Base-by-base conservation (phyloP, 2,888 invertebrate genomes). In the Arctia plantaginis region DNA sequence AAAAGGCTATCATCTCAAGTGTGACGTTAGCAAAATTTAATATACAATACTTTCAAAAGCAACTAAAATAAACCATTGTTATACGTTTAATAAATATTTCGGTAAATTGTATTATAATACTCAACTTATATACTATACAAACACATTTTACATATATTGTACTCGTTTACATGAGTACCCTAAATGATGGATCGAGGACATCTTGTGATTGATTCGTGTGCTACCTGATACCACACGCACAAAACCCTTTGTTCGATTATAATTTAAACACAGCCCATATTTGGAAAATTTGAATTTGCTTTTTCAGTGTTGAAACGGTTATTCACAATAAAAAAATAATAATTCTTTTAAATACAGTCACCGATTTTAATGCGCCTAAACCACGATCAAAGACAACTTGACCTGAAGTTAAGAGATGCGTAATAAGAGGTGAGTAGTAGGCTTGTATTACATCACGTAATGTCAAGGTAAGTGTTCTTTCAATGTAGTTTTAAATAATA, bases 151-250 rank as follows among this genome's bases (percentile, higher is more conserved):
- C 51, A 67, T 1, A 66, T 39, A n/a, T n/a, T n/a, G 23, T n/a
- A 68, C 39, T 75, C 80, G 39, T 66, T 80, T 77, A 75, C 82
- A 77, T 78, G 82, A 81, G 81, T 78, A 78, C 80, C 68, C 41
- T 51, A 72, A 80, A 90, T 90, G 92, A 92, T 91, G 87, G 90
- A 92, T 92, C 82, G 88, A 74, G 80, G 85, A 83, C 85, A 77
- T 77, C 80, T 76, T 82, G 82, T 88, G 88, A 90, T 90, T 90
- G 90, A 90, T 90, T 89, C 80, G 80, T 71, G 75, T 88, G 88
- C 86, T 85, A 88, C 85, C 85, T 87, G 88, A 89, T 87, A 86
- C 83, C 83, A 78, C 84, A 85, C 82, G 81, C 81, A 84, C 75
- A 80, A 80, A 75, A 76, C 86, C 86, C 87, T 89, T 85, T 85